Percentiles rank a stretch among this genome's conserved stretches.
phyloP scores from a whole-genome alignment of 2,113 vertebrate species.

The Tringa solitaria region DNA sequence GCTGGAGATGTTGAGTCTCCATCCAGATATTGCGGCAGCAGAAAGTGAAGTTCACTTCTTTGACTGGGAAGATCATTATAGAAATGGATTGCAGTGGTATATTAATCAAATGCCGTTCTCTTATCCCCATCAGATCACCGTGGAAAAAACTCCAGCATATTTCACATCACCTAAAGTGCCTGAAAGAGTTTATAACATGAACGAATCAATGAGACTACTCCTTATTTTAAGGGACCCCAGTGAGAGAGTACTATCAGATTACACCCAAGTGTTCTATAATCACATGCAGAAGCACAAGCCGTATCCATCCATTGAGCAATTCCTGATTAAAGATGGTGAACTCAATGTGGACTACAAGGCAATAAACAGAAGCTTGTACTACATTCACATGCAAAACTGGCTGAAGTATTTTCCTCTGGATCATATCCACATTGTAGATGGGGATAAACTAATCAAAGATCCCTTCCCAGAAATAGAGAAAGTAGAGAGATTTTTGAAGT shows the following conservation, averaged over 20 bases:
- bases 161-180: conserved; percentile 92
- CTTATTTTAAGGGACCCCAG: conserved; percentile 94
- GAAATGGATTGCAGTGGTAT: conserved; percentile 90
- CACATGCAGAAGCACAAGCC: conserved; percentile 92
- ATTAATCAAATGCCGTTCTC: conserved; percentile 92
- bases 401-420: conserved; percentile 85
- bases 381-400: conserved; percentile 92
- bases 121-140: conserved; percentile 85
- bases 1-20: conserved; percentile 95
- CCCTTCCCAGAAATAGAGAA: conserved; percentile 92
- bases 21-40: conserved; percentile 85
- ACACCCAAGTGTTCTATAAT: conserved; percentile 96
- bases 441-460: conserved; percentile 89
- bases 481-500: conserved; percentile 88
- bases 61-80: conserved; percentile 93
- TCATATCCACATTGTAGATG: conserved; percentile 91
- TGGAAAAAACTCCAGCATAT: conserved; percentile 97
- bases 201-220: conserved; percentile 83
- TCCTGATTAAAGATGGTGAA: conserved; percentile 84
- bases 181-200: conserved; percentile 85
- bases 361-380: conserved; percentile 94
- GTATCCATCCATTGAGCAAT: conserved; percentile 85
- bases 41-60: conserved; percentile 98
- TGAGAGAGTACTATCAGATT: conserved; percentile 93
- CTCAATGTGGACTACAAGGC: conserved; percentile 94